Evolutionary conservation across 2,888 invertebrate species (phyloP), one percentile per base, ranked within the genome.

Genomic region (Athetis lepigone): DNA sequence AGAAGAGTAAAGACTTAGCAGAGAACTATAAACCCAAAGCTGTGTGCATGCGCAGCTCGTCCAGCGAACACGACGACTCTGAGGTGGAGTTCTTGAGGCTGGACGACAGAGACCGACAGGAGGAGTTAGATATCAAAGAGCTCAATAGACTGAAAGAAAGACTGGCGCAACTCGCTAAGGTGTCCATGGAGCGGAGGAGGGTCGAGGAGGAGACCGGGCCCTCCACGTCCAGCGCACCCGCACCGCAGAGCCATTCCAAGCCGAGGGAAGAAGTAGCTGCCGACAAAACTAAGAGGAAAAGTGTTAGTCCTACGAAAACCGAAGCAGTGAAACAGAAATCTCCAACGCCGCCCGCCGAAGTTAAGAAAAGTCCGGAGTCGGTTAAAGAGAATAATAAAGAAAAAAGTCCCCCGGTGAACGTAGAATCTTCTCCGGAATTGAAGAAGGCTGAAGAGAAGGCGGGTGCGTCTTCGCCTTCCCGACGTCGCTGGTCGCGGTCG

Each of bases 121-220:
- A 96, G 39, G 96, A 79, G 54, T 93, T 96, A 51, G 96, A 96
- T 72, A 81, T 88, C 25, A 96, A 96, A 79, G 97, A 97, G 82
- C 86, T 97, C 72, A 95, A 96, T 80, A 96, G 96, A 83, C 89
- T 97, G 70, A 96, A 97, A 82, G 96, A 77, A 96, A 96, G 72
- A 88, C 96, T 86, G 96, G 97, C 59, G 95, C 97, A 68, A 68
- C 97, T 97, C 89, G 97, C 97, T 2, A 97, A 97, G 81, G 97
- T 97, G 2, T 85, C 90, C 0, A 83, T 90, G 39, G 90, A 91
- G 71, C 80, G 84, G n/a, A 84, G 77, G 57, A 75, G 86, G 39
- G 72, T 56, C 18, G 89, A 88, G 39, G 90, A 88, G 40, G 77
- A 77, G 7, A 86, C 83, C 52, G 87, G 83, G 4, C 89, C 90